Evolutionary conservation across 2,888 invertebrate genomes (phyloP).

Genomic region (Iselma pallidipennis): DNA sequence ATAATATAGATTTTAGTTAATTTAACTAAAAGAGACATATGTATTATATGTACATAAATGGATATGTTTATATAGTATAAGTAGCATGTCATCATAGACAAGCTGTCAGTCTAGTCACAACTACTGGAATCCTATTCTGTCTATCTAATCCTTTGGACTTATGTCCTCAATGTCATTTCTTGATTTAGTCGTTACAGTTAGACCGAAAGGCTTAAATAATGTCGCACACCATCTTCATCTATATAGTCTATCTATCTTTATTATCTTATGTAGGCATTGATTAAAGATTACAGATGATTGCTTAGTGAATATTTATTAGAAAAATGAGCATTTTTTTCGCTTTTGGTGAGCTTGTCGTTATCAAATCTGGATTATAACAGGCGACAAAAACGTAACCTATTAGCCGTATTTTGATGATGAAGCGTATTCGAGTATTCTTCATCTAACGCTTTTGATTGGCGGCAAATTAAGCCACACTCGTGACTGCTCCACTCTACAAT

Average conservation of each 20-base stretch:
- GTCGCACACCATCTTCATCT: slow-evolving; percentile 11
- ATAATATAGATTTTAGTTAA: too few relatives aligned
- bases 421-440: too few relatives aligned
- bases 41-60: too few relatives aligned
- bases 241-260: slow-evolving; percentile 11
- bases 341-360: too few relatives aligned
- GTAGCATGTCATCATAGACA: background rate
- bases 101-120: background rate
- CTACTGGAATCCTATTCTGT: slow-evolving; percentile 31
- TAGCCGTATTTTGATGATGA: too few relatives aligned
- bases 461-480: too few relatives aligned
- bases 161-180: slow-evolving; percentile 42
- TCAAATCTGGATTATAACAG: too few relatives aligned
- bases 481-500: too few relatives aligned
- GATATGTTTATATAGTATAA: background rate
- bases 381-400: too few relatives aligned
- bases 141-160: slow-evolving; percentile 35
- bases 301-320: slow-evolving; percentile 14
- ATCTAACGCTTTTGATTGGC: too few relatives aligned
- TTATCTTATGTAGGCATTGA: slow-evolving; percentile 9
- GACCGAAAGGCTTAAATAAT: slow-evolving; percentile 21
- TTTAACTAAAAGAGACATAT: too few relatives aligned
- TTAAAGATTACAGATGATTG: slow-evolving; percentile 13
- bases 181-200: slow-evolving; percentile 36
- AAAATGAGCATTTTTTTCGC: too few relatives aligned